Evolutionary conservation across 37 sponge, comb jelly and placozoan genomes (phyloP).

Genomic region (Agelas oroides): DNA sequence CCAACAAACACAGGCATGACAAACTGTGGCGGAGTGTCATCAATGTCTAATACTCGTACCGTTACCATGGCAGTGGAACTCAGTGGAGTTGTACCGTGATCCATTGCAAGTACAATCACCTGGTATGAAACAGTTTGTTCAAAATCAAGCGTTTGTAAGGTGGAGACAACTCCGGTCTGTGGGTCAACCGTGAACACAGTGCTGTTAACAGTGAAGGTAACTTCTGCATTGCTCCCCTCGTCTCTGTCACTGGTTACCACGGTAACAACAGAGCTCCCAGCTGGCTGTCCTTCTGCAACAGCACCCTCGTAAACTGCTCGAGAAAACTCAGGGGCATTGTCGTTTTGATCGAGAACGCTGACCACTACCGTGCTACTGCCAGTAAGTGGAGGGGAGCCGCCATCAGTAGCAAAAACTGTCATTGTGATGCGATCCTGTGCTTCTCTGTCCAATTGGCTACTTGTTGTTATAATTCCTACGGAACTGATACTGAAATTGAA

Average conservation of each 20-base stretch:
- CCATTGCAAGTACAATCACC: constrained; percentile 49
- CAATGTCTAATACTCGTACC: constrained; percentile 55
- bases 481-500: constrained; percentile 37
- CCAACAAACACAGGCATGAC: constrained; percentile 21
- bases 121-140: constrained; percentile 16
- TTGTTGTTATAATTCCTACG: constrained; percentile 36
- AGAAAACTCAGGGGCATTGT: constrained; percentile 64
- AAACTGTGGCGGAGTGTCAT: constrained; percentile 74
- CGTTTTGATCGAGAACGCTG: constrained; percentile 64
- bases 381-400: constrained; percentile 58
- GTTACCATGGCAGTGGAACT: constrained; percentile 9
- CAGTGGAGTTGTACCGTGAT: constrained; percentile 39
- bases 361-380: constrained; percentile 56
- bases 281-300: constrained; percentile 47
- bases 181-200: constrained; percentile 28
- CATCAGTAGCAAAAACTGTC: constrained; percentile 67
- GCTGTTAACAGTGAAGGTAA: constrained; percentile 36
- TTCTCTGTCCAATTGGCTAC: constrained; percentile 53
- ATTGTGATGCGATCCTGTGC: neutral
- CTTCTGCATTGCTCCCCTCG: constrained; percentile 46
- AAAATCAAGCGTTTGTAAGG: constrained; percentile 39
- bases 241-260: constrained; percentile 67
- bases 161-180: constrained; percentile 38
- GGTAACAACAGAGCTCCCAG: constrained; percentile 28
- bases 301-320: constrained; percentile 11